Conservation (phyloP, 2,797 vertebrate genomes). For the Lacerta bilineata region DNA sequence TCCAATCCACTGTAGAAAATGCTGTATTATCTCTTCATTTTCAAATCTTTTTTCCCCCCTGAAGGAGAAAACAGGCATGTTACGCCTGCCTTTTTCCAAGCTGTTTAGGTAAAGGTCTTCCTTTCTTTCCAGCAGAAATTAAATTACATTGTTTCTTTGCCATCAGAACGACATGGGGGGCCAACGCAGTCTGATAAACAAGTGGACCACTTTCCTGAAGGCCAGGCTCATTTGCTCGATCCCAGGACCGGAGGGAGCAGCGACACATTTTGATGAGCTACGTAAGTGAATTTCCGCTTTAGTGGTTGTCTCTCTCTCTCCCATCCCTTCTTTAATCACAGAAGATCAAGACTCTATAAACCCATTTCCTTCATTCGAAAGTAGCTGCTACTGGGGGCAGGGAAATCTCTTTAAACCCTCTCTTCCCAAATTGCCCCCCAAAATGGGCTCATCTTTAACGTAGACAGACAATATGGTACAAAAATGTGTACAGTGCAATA, state of each 20-base stretch:
- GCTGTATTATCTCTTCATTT: no score
- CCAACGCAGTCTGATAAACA: conserved; percentile 96
- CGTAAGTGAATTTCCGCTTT: conserved; percentile 85
- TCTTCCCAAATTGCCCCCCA: no score
- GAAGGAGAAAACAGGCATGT: background rate
- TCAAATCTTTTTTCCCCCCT: background rate
- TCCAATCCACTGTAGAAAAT: background rate
- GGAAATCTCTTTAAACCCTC: background rate
- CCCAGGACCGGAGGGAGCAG: conserved; percentile 93
- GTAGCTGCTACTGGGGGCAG: background rate
- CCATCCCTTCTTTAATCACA: background rate
- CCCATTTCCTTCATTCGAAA: background rate
- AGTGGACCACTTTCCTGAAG: conserved; percentile 99
- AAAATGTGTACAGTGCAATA: background rate
- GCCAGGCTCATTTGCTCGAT: conserved; percentile 94
- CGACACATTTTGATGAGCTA: conserved; percentile 96
- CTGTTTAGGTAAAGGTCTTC: background rate
- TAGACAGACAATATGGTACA: background rate
- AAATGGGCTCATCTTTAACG: no score
- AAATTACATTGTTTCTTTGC: background rate
- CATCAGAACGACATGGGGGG: conserved; percentile 96
- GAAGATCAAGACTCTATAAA: background rate
- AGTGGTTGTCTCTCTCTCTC: background rate
- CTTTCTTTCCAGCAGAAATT: conserved; percentile 26
- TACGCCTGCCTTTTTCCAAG: background rate